These are phyloP conservation scores for Nineta flava DNA, from an alignment of 2,888 invertebrate species.

Conservation along the genomic window DNA sequence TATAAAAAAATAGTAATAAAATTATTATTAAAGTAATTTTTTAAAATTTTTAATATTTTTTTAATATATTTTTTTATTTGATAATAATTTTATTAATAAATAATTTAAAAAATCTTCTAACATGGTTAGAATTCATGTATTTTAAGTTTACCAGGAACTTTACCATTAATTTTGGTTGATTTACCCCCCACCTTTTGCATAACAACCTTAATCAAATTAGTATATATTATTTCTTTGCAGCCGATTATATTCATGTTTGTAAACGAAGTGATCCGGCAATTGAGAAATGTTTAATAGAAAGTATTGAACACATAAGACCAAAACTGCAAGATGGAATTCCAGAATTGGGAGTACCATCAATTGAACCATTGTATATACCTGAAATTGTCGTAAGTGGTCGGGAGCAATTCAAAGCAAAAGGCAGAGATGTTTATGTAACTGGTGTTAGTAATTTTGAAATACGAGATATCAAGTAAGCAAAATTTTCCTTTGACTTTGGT, in stretches of 20 bases:
- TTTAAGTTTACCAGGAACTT: too few species aligned
- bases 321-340: constrained; percentile 46
- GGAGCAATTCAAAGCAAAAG: constrained; percentile 29
- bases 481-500: neutral
- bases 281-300: constrained; percentile 42
- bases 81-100: too few species aligned
- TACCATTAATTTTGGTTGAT: too few species aligned
- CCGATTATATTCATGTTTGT: constrained; percentile 47
- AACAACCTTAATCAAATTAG: neutral
- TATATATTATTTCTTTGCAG: constrained; percentile 26
- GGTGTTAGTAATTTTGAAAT: constrained; percentile 36
- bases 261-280: constrained; percentile 44
- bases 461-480: constrained; percentile 34
- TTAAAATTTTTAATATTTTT: too few species aligned
- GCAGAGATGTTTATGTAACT: constrained; percentile 32
- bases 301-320: constrained; percentile 39
- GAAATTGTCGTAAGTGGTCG: constrained; percentile 35
- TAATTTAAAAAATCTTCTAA: too few species aligned
- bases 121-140: too few species aligned
- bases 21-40: too few species aligned
- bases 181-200: neutral
- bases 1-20: too few species aligned
- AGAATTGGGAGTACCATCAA: constrained; percentile 47
- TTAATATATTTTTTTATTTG: too few species aligned
- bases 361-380: constrained; percentile 45